Evolutionary conservation across 2,113 vertebrate species (phyloP).

Genomic region (Barnardius zonarius): DNA sequence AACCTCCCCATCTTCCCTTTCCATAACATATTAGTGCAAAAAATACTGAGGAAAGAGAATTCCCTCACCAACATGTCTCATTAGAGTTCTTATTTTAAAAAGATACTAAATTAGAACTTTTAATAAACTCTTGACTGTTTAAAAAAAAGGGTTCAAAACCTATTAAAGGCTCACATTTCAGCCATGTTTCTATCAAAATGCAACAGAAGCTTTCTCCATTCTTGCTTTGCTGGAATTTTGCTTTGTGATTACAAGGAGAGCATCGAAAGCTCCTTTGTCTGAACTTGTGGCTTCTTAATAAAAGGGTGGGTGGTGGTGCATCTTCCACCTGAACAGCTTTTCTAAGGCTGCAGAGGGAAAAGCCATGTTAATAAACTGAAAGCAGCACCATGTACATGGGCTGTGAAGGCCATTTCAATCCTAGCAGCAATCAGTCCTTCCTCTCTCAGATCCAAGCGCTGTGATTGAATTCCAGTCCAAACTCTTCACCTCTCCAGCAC

Average conservation of each 20-base stretch:
- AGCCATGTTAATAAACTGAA: not conserved
- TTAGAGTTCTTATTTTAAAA: not conserved
- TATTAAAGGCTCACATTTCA: not conserved
- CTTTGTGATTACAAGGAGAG: not conserved
- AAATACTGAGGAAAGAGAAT: not conserved
- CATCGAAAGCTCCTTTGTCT: not conserved
- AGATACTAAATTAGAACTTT: not conserved
- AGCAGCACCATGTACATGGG: not conserved
- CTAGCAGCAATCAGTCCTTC: not conserved
- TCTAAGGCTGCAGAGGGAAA: not conserved
- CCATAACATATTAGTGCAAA: not conserved
- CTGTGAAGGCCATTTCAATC: not conserved
- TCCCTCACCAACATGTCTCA: not conserved
- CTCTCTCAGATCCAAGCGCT: not conserved
- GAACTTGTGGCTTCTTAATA: not conserved
- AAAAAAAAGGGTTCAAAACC: not conserved
- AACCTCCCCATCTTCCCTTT: not conserved
- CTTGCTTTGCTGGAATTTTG: not conserved
- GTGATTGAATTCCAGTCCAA: slow-evolving; percentile 41
- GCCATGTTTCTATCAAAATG: not conserved
- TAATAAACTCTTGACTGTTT: not conserved
- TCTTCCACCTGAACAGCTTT: not conserved
- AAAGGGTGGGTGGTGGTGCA: not conserved
- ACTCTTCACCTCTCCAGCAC: slow-evolving; percentile 66
- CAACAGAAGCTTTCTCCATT: not conserved